Percentiles rank a stretch among this genome's conserved stretches.
phyloP scores from a whole-genome alignment of 2,888 invertebrate species.

The Yponomeuta malinellus region DNA sequence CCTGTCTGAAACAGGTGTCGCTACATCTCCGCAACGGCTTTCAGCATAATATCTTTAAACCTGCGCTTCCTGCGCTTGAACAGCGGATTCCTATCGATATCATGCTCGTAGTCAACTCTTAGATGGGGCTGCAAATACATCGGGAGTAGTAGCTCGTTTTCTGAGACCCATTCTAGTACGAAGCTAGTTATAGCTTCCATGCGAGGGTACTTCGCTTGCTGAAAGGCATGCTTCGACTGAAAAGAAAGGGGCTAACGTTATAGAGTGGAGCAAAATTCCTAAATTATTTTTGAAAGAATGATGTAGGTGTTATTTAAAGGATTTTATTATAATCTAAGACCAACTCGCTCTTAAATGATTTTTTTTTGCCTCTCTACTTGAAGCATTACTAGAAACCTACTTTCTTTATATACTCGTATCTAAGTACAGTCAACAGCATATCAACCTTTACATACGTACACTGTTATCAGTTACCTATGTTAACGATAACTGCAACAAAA shows the following conservation, averaged over 20 bases:
- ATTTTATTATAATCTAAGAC: background rate
- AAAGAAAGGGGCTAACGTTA: background rate
- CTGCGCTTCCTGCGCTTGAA: background rate
- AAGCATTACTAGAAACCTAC: too few relatives aligned
- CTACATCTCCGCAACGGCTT: background rate
- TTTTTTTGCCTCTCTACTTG: too few relatives aligned
- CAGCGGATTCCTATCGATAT: background rate
- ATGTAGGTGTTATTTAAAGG: too few relatives aligned
- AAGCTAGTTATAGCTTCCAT: conserved; percentile 51
- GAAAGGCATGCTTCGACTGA: background rate
- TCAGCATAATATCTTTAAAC: background rate
- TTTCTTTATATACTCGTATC: too few relatives aligned
- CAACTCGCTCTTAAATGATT: too few relatives aligned
- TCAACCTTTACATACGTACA: too few relatives aligned
- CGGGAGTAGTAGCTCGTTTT: conserved; percentile 47
- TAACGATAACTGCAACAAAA: too few relatives aligned
- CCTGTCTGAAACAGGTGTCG: background rate
- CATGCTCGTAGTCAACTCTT: background rate
- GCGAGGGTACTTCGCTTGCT: conserved; percentile 22
- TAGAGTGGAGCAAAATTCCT: too few relatives aligned
- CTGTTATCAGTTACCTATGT: too few relatives aligned
- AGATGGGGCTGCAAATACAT: conserved; percentile 43
- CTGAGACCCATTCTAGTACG: conserved; percentile 55
- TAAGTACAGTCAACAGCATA: too few relatives aligned
- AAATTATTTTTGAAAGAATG: too few relatives aligned